Conservation (phyloP, 2,888 invertebrate genomes). For the Lagria hirta region DNA sequence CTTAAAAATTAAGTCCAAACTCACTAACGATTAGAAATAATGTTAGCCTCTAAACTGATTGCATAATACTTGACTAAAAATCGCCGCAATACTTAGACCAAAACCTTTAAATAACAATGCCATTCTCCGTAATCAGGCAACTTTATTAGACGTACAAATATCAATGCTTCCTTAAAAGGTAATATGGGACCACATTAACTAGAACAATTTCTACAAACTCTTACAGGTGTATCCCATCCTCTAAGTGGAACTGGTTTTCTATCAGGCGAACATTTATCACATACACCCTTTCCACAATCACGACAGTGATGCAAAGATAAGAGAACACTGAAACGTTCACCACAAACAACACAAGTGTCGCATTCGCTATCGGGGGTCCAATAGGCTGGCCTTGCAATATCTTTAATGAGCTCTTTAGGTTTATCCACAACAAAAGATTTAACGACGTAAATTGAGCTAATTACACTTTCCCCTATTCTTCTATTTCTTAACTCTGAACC, state of each 20-base stretch:
- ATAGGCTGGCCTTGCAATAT: constrained; percentile 73
- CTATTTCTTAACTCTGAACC: constrained; percentile 58
- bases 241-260: constrained; percentile 69
- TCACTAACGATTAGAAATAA: no score
- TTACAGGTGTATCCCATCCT: constrained; percentile 71
- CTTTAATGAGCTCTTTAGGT: constrained; percentile 76
- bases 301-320: constrained; percentile 68
- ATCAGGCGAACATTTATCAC: constrained; percentile 61
- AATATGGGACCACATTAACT: constrained; percentile 13
- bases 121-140: no score
- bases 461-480: constrained; percentile 70
- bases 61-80: no score
- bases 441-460: constrained; percentile 70
- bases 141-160: no score
- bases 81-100: no score
- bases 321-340: constrained; percentile 59
- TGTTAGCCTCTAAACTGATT: no score
- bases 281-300: constrained; percentile 72
- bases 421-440: constrained; percentile 72
- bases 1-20: no score
- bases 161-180: not conserved
- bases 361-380: constrained; percentile 79
- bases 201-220: constrained; percentile 72
- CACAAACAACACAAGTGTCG: constrained; percentile 66
- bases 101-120: no score